Conservation (phyloP, 2,888 invertebrate genomes). For the Limenitis camilla region DNA sequence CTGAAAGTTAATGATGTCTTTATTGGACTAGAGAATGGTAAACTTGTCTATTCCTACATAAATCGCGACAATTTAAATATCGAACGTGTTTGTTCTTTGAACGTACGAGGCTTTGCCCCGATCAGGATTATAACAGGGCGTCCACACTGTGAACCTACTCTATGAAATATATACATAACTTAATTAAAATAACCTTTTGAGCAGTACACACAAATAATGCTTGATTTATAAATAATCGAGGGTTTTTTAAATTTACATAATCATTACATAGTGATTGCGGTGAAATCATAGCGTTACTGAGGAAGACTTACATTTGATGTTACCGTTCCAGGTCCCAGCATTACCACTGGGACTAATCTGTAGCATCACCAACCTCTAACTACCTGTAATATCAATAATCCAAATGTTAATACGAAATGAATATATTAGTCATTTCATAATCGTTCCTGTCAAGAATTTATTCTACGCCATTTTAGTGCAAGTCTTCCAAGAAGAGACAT, state of each 20-base stretch:
- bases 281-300: constrained; percentile 19
- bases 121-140: constrained; percentile 6
- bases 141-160: not conserved
- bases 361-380: constrained; percentile 12
- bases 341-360: constrained; percentile 4
- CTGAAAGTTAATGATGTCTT: constrained; percentile 46
- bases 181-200: constrained; percentile 26
- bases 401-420: not conserved
- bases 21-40: constrained; percentile 67
- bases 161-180: constrained; percentile 29
- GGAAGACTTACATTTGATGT: constrained; percentile 26
- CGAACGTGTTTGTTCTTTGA: constrained; percentile 51
- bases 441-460: no score
- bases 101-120: constrained; percentile 34
- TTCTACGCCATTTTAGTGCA: no score
- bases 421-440: no score
- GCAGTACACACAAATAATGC: constrained; percentile 24
- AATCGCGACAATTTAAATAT: constrained; percentile 30
- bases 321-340: constrained; percentile 14
- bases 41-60: constrained; percentile 44
- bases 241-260: constrained; percentile 8
- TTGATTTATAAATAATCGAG: constrained; percentile 9
- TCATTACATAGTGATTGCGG: constrained; percentile 5
- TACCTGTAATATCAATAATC: constrained; percentile 14
- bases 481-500: no score